These are phyloP conservation scores for Hydroisotoma schaefferi DNA, from an alignment of 2,888 invertebrate genomes.

Conservation along the genomic window DNA sequence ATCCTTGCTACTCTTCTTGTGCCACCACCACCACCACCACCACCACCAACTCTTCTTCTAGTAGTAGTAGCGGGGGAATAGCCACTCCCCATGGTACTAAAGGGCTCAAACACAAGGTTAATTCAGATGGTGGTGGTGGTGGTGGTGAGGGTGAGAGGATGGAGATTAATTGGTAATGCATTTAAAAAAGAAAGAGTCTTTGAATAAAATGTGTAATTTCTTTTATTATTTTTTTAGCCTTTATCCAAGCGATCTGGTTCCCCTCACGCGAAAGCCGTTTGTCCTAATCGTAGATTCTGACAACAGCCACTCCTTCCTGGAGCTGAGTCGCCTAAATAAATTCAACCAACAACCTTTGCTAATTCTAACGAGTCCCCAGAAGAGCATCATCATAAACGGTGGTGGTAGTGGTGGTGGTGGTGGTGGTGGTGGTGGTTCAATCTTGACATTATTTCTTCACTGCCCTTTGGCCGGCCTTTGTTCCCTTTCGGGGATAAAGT, in stretches of 20 bases:
- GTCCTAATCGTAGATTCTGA: slow-evolving; percentile 94
- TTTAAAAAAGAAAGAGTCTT: background rate
- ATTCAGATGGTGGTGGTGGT: background rate
- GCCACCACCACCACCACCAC: slow-evolving; percentile 18
- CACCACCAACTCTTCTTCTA: slow-evolving; percentile 22
- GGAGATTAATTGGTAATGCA: slow-evolving; percentile 23
- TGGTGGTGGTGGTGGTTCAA: slow-evolving; percentile 70
- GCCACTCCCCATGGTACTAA: too few species aligned
- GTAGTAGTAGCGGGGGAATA: too few species aligned
- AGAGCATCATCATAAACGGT: too few species aligned
- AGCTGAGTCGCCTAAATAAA: slow-evolving; percentile 65
- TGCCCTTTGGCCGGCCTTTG: slow-evolving; percentile 89
- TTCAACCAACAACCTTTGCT: slow-evolving; percentile 87
- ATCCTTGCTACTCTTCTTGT: slow-evolving; percentile 53
- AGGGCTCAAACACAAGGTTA: background rate
- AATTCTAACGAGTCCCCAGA: slow-evolving; percentile 84
- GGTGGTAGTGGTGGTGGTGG: slow-evolving; percentile 73
- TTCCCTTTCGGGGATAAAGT: slow-evolving; percentile 82
- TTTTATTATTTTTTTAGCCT: slow-evolving; percentile 55
- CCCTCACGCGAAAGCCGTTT: slow-evolving; percentile 86
- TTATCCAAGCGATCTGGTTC: slow-evolving; percentile 89
- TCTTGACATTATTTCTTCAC: slow-evolving; percentile 93
- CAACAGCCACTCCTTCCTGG: slow-evolving; percentile 88
- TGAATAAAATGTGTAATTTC: background rate
- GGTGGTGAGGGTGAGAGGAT: slow-evolving; percentile 20